Base-by-base conservation (phyloP, 2,113 vertebrate species). In the Grammomys surdaster region DNA sequence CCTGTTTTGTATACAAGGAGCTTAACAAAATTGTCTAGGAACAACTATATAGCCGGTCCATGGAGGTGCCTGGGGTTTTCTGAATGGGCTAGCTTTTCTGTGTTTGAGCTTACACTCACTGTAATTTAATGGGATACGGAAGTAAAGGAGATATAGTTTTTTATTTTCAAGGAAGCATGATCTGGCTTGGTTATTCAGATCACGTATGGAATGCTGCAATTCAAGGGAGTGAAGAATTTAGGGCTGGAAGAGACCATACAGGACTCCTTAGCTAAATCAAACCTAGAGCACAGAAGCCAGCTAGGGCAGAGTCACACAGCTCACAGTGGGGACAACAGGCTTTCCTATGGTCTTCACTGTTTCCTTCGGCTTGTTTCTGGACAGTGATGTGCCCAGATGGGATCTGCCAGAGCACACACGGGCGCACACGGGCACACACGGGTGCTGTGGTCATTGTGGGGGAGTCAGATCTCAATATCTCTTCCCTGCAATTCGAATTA, bases 81-180 rank as follows among this genome's bases (percentile, higher is more conserved):
- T 40, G 1, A 91, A 94, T 76, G 78, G 72, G 89, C 3, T 56
- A 60, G 82, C 3, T 63, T 16, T 31, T 90, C 85, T 58, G 13
- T 95, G 36, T 70, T 93, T 93, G 28, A 48, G 88, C 46, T 81
- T 54, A 80, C 58, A 92, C 48, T 81, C 75, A 88, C 0, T 72
- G 58, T 88, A 65, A 54, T 91, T 88, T 46, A 51, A 48, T 36
- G 84, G 63, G 69, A 56, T 16, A 36, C 2, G 4, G 77, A 60
- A 60, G 33, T 73, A 36, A 40, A 93, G 92, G 72, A 91, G 82
- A 87, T 67, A 46, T 9, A 84, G 31, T 88, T 93, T 22, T 22
- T 63, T 31, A 51, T 33, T 51, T 88, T 67, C 33, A 14, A 13
- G 33, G 58, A 90, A n/a, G 82, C 80, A 56, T 2, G 12, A 31